Evolutionary conservation across 2,888 invertebrate species (phyloP).

Genomic region (Amblyjoppa proteus): DNA sequence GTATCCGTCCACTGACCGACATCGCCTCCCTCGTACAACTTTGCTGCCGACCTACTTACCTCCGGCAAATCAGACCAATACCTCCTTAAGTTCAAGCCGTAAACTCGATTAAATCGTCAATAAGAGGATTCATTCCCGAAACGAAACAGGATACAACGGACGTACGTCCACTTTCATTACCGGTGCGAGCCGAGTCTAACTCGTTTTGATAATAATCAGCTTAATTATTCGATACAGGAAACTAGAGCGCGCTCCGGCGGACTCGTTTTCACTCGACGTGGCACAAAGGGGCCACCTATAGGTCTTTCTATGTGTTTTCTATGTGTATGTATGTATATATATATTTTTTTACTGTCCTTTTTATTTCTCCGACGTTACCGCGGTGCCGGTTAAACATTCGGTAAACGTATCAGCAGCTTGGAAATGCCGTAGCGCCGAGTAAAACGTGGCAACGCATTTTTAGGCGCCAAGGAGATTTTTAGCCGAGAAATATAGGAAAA

Average conservation of each 20-base stretch:
- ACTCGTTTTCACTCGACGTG: constrained; percentile 47
- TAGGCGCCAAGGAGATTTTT: no score
- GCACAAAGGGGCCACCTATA: background rate
- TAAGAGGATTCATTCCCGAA: constrained; percentile 19
- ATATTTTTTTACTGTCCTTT: constrained; percentile 8
- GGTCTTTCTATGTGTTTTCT: background rate
- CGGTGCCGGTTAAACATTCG: constrained; percentile 29
- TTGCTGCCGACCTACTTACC: background rate
- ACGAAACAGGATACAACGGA: constrained; percentile 15
- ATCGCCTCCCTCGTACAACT: background rate
- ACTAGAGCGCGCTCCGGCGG: constrained; percentile 23
- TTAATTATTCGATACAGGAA: constrained; percentile 57
- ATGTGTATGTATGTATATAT: background rate
- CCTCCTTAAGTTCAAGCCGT: background rate
- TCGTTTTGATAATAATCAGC: constrained; percentile 47
- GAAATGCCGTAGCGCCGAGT: background rate
- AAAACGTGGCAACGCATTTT: background rate
- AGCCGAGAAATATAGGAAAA: no score
- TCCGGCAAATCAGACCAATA: background rate
- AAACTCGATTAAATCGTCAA: constrained; percentile 17
- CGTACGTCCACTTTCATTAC: constrained; percentile 42
- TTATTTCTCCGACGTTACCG: constrained; percentile 21
- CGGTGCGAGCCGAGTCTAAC: background rate
- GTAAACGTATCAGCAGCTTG: background rate
- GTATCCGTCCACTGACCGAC: background rate